These are phyloP conservation scores for Danaus melanippus DNA, from an alignment of 1,140 invertebrate genomes.

Conservation along the genomic window DNA sequence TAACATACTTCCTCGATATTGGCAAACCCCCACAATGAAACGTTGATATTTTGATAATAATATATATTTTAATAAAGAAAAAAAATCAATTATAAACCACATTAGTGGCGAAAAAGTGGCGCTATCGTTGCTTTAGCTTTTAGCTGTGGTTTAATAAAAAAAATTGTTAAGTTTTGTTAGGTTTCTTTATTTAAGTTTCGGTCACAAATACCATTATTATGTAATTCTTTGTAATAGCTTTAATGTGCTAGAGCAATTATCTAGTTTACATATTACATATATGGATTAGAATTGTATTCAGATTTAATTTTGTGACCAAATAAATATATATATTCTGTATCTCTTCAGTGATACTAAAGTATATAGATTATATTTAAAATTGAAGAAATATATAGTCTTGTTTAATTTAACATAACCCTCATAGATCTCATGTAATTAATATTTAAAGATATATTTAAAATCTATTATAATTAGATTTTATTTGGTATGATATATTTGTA, in stretches of 20 bases:
- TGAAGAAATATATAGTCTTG: slow-evolving; percentile 20
- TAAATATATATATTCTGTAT: slow-evolving; percentile 36
- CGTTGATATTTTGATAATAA: slow-evolving; percentile 43
- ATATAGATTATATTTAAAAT: slow-evolving; percentile 33
- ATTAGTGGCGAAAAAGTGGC: slow-evolving; percentile 26
- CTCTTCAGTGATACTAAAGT: slow-evolving; percentile 44
- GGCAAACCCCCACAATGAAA: slow-evolving; percentile 67
- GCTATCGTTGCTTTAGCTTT: slow-evolving; percentile 58
- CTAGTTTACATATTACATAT: too few species aligned
- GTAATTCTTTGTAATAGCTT: slow-evolving; percentile 13
- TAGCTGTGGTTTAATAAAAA: slow-evolving; percentile 44
- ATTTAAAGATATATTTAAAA: slow-evolving; percentile 18
- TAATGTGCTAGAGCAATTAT: slow-evolving; percentile 10
- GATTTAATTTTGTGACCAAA: slow-evolving; percentile 13
- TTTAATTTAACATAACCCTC: slow-evolving; percentile 24
- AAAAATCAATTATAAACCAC: slow-evolving; percentile 23
- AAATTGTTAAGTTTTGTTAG: slow-evolving; percentile 38
- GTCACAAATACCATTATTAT: slow-evolving; percentile 16
- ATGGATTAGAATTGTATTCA: slow-evolving; percentile 12
- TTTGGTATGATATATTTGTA: slow-evolving; percentile 22
- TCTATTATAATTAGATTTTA: slow-evolving; percentile 20
- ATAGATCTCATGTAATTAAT: slow-evolving; percentile 38
- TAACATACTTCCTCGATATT: slow-evolving; percentile 52
- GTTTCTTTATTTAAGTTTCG: slow-evolving; percentile 24
- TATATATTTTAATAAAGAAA: slow-evolving; percentile 34